Base-by-base conservation (phyloP, 2,113 vertebrate species). In the Trogon surrucura region DNA sequence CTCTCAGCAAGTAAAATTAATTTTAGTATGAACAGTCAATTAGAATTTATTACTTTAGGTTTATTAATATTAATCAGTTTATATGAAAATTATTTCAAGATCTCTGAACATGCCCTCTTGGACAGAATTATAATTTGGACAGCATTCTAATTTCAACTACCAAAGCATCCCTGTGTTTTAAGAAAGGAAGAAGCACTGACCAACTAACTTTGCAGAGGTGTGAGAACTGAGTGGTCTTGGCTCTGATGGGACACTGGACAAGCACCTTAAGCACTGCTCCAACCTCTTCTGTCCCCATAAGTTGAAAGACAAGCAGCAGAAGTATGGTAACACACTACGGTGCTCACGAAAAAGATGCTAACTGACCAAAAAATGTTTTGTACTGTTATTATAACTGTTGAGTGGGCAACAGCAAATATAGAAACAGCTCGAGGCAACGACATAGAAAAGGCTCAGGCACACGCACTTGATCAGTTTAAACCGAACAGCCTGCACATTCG, bases 181-280 rank as follows among this genome's bases (percentile, higher is more conserved):
- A 53, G 48, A 64, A 84, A 34, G 9, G 4, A 78, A 7, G 11
- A 58, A 48, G 18, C 41, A 22, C 12, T 47, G 57, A 29, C 1
- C 51, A 50, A 20, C 41, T 57, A 50, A 20, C 41, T 57, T 44
- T 15, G 48, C 16, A 80, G 30, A 45, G 13, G 29, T 62, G 16
- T 3, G n/a, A 70, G 17, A 85, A 32, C 3, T 23, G 54, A 12
- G 17, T 22, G 29, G 18, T 19, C 32, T 16, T 19, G 29, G 14
- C 22, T 74, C 13, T 62, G 44, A 32, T 0, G 20, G 7, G 53
- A 30, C 36, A 10, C 23, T 10, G 26, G 77, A 26, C 12, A 79
- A 60, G 9, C 0, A 0, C 38, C 13, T 66, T 17, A 27, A 36
- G 30, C 10, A 6, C 5, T 4, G 22, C 21, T 32, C 26, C 47